These are phyloP conservation scores for Macrotus californicus DNA, from an alignment of 2,113 vertebrate species.

Conservation along the genomic window DNA sequence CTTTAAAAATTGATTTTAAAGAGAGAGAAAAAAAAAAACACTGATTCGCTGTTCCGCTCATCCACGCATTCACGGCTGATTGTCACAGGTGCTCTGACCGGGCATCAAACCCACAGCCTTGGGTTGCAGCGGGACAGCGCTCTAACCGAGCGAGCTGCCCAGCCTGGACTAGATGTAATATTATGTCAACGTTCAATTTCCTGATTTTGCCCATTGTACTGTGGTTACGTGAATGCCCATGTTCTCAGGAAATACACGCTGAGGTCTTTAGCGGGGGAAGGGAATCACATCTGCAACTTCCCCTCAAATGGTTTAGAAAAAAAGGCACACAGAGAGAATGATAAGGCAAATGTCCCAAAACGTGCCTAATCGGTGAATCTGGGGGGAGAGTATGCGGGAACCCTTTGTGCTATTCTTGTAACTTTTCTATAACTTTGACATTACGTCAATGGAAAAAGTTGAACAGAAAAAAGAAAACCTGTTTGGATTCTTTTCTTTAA, in stretches of 20 bases:
- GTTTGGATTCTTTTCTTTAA: constrained; percentile 4
- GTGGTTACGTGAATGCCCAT: background rate
- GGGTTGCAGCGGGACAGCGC: no score
- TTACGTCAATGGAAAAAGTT: background rate
- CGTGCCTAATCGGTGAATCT: background rate
- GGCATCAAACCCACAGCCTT: no score
- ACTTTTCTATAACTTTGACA: background rate
- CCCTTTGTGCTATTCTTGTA: background rate
- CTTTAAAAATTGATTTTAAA: no score
- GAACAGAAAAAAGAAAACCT: background rate
- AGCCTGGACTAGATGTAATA: background rate
- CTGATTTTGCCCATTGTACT: background rate
- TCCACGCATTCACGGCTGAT: no score
- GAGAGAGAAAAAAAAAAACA: no score
- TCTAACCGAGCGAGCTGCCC: no score
- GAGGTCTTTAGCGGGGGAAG: background rate
- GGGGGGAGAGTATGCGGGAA: background rate
- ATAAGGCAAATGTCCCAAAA: background rate
- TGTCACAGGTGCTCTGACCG: no score
- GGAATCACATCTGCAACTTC: background rate
- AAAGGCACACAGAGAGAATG: background rate
- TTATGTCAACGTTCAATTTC: background rate
- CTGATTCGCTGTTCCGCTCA: no score
- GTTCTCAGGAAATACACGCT: background rate
- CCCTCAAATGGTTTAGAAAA: background rate